Percentiles rank a stretch among this genome's conserved stretches.
These are phyloP conservation scores for Phalanger gymnotis DNA, from an alignment of 2,797 vertebrate genomes.

Conservation along the genomic window DNA sequence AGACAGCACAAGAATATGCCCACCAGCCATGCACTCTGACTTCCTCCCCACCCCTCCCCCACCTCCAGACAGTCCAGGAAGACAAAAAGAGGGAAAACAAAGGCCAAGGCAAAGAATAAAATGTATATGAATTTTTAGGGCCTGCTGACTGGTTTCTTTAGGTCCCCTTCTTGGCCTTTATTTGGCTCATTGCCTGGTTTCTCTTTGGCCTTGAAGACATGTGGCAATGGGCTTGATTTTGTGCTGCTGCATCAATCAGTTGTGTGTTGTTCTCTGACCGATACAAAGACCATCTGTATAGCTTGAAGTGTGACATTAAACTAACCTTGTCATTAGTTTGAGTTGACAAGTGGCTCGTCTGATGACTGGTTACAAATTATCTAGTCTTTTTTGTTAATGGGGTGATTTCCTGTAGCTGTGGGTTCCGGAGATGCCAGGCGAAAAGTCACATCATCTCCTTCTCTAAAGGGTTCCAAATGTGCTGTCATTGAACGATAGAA, in stretches of 20 bases:
- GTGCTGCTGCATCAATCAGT: background rate
- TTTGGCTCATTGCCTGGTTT: background rate
- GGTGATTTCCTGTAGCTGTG: constrained; percentile 55
- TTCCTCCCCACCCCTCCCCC: background rate
- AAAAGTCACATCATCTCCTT: constrained; percentile 27
- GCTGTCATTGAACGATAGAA: background rate
- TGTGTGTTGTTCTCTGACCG: background rate
- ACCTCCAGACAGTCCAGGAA: background rate
- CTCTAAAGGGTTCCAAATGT: background rate
- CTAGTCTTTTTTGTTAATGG: constrained; percentile 56
- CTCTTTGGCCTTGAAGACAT: background rate
- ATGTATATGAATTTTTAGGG: background rate
- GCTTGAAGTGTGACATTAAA: constrained; percentile 14
- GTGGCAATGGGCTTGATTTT: background rate
- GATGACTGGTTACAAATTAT: constrained; percentile 69
- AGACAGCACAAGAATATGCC: background rate
- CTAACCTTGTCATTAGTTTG: constrained; percentile 65
- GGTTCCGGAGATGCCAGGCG: constrained; percentile 37
- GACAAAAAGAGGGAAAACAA: background rate
- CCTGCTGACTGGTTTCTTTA: background rate
- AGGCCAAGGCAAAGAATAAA: background rate
- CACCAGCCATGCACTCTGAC: background rate
- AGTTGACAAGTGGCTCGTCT: constrained; percentile 53
- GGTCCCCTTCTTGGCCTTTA: background rate
- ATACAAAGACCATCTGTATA: constrained; percentile 24